These are phyloP conservation scores for Mythimna vitellina DNA, from an alignment of 2,888 invertebrate species.

Conservation along the genomic window DNA sequence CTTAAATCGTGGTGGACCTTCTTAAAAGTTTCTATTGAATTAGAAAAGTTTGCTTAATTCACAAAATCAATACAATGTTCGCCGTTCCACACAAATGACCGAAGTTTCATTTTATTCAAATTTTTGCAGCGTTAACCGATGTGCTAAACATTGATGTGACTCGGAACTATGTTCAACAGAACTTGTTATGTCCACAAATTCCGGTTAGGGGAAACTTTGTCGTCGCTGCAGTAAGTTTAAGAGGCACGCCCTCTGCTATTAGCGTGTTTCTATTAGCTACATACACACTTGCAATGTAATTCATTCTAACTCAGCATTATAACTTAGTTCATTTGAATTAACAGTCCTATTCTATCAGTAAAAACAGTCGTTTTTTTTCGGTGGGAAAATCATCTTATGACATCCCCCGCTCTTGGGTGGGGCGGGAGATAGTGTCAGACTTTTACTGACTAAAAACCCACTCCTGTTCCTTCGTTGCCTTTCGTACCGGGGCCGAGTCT, in stretches of 20 bases:
- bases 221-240: constrained; percentile 25
- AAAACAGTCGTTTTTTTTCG: no score
- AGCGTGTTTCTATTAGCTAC: constrained; percentile 16
- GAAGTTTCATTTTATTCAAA: constrained; percentile 3
- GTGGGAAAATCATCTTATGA: no score
- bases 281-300: neutral
- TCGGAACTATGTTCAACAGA: constrained; percentile 33
- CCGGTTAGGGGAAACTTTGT: constrained; percentile 47
- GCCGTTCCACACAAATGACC: neutral
- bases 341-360: neutral
- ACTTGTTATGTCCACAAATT: constrained; percentile 52
- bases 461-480: no score
- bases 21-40: no score
- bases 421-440: no score
- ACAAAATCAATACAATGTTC: neutral
- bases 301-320: neutral
- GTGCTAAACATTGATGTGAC: constrained; percentile 15
- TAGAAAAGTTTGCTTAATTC: neutral
- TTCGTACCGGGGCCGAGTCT: no score
- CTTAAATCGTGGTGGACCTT: no score
- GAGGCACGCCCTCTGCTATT: constrained; percentile 23
- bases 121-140: constrained; percentile 21
- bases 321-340: neutral
- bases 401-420: no score
- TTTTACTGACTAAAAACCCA: no score